Base-by-base conservation (phyloP, 1,140 invertebrate species). In the Helicoverpa armigera region DNA sequence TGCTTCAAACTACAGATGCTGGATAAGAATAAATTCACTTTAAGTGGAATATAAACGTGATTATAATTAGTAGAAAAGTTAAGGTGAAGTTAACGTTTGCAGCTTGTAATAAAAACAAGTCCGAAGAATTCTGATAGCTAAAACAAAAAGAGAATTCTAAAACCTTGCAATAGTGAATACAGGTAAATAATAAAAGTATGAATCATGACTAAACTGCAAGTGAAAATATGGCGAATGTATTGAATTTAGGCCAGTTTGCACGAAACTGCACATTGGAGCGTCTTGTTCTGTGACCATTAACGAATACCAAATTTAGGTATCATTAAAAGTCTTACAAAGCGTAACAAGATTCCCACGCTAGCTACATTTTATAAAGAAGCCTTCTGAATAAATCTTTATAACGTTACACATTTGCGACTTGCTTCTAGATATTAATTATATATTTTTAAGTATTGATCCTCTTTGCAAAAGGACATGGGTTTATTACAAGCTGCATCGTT, bases 1-100 rank as follows among this genome's bases (percentile, higher is more conserved):
- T 73, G 72, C 63, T 65, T 78, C 67, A 73, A 82, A 81, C 48
- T 72, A 72, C 69, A 72, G n/a, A 53, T 72, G 69, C 18, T 72
- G 69, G 54, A 54, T 72, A 72, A 53, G 50, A 31, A 29, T 53
- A 72, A 72, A 72, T 72, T 72, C 50, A 53, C 69, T 72, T 72
- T 72, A 72, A 72, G 69, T 72, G 69, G 69, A 23, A 53, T 72
- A 72, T 72, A 72, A 72, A 72, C 12, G 69, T 72, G 69, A 72
- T 72, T 72, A 72, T 31, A 51, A 69, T 53, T 72, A 72, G 23
- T 29, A 23, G 23, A 53, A 72, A 65, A 70, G 18, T 14, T 54
- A 18, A 31, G 23, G 50, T 29, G 43, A 50, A 70, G 18, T 53
- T 51, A 7, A 11, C 3, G 50, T 18, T 18, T 50, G 23, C 65